A percentile compares a stretch with the other conserved stretches of the same genome.
Conservation (phyloP, 2,797 vertebrate genomes). For the Trachops cirrhosus region DNA sequence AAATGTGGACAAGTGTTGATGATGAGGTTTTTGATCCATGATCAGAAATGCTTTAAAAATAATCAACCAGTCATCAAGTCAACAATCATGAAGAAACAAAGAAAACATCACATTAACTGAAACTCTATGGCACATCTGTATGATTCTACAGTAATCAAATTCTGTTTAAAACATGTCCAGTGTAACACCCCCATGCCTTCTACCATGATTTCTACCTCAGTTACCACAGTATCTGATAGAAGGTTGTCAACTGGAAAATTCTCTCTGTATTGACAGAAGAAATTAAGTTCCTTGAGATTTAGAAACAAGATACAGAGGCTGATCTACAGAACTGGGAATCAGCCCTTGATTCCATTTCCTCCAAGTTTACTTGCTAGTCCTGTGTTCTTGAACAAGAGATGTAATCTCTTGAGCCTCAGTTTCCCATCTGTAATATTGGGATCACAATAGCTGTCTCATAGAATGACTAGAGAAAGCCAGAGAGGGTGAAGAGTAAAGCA, state of each 20-base stretch:
- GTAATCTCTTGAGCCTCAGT: background rate
- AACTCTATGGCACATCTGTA: background rate
- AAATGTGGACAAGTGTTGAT: background rate
- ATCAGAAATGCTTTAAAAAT: conserved; percentile 23
- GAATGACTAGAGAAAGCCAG: background rate
- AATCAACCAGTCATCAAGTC: background rate
- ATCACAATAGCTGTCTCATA: background rate
- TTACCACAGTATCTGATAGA: background rate
- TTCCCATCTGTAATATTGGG: background rate
- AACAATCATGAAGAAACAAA: background rate
- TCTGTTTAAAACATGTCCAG: conserved; percentile 30
- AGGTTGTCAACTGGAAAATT: background rate
- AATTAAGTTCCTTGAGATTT: conserved; percentile 44
- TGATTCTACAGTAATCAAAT: background rate
- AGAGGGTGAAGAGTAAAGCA: background rate
- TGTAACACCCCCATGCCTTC: background rate
- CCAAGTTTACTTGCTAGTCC: background rate
- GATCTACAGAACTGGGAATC: background rate
- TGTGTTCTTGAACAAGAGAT: background rate
- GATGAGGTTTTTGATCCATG: background rate
- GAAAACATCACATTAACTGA: background rate
- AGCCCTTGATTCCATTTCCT: background rate
- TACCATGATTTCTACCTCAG: background rate
- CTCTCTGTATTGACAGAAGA: background rate
- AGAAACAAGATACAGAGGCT: background rate